Conservation (phyloP, 2,113 vertebrate genomes). For the Hippocampus mohnikei region DNA sequence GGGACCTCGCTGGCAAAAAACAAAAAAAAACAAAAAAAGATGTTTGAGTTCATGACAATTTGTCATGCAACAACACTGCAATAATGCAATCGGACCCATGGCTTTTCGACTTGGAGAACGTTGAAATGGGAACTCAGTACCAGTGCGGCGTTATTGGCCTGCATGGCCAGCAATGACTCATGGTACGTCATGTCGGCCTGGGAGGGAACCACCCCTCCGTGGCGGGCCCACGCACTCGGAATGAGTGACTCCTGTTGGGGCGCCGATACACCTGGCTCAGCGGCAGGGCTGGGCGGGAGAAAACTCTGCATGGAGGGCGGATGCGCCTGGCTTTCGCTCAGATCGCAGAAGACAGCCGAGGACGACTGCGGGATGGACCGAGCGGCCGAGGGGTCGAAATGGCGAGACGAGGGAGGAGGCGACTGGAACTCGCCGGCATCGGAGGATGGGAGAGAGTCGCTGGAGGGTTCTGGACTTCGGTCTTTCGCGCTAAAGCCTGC, state of each 20-base stretch:
- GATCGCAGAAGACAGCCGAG: conserved; percentile 43
- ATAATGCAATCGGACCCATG: not conserved
- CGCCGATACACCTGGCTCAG: conserved; percentile 49
- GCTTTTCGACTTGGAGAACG: not conserved
- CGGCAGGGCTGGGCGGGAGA: conserved; percentile 60
- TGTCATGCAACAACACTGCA: not conserved
- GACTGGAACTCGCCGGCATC: conserved; percentile 89
- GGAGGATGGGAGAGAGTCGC: conserved; percentile 91
- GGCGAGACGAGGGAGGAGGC: conserved; percentile 63
- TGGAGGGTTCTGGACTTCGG: conserved; percentile 88
- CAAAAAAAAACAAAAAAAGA: too few species aligned
- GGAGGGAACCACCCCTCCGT: conserved; percentile 58
- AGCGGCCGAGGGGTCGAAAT: conserved; percentile 64
- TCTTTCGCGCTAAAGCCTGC: conserved; percentile 64
- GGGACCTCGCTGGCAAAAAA: too few species aligned
- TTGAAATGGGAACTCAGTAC: conserved; percentile 65
- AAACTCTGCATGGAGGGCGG: conserved; percentile 72
- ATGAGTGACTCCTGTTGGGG: conserved; percentile 62
- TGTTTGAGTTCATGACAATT: too few species aligned
- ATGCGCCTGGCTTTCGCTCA: conserved; percentile 63
- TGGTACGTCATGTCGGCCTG: conserved; percentile 69
- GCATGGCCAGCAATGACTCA: conserved; percentile 68
- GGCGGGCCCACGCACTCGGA: conserved; percentile 67
- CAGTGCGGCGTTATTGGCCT: conserved; percentile 66
- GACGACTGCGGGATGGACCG: conserved; percentile 72